A percentile compares a stretch with the other conserved stretches of the same genome.
phyloP scores from a whole-genome alignment of 2,888 invertebrate species.

The Trisateles emortualis region DNA sequence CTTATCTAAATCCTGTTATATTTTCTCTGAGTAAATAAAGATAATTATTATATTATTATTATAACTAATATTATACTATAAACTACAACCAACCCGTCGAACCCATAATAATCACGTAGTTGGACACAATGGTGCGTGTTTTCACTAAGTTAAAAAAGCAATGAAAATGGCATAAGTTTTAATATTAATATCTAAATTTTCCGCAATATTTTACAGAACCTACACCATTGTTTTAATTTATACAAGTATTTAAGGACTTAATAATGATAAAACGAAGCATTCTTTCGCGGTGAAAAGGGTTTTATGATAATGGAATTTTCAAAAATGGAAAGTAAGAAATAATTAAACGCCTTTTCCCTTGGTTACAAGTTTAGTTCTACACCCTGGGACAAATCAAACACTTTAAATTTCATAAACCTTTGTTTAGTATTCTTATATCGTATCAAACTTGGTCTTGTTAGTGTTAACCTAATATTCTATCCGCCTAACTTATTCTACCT shows the following conservation, averaged over 20 bases:
- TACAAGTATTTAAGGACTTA: slow-evolving; percentile 32
- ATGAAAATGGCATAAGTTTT: background rate
- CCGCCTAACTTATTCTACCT: slow-evolving; percentile 16
- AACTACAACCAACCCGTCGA: too few species aligned
- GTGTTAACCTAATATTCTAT: slow-evolving; percentile 21
- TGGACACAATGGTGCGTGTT: background rate
- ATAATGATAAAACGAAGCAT: slow-evolving; percentile 26
- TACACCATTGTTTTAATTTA: slow-evolving; percentile 28
- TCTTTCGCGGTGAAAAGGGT: slow-evolving; percentile 19
- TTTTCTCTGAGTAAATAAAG: too few species aligned
- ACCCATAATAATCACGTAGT: too few species aligned
- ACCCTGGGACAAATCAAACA: slow-evolving; percentile 1
- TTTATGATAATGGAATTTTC: slow-evolving; percentile 20
- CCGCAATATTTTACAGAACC: slow-evolving; percentile 9
- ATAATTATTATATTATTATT: too few species aligned
- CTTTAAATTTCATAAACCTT: slow-evolving; percentile 5
- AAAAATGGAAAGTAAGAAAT: slow-evolving; percentile 17
- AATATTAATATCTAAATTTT: slow-evolving; percentile 5
- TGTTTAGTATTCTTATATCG: slow-evolving; percentile 28
- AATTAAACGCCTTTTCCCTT: background rate
- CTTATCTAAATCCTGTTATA: too few species aligned
- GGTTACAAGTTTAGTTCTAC: slow-evolving; percentile 1
- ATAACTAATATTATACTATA: too few species aligned
- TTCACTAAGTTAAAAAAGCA: background rate
- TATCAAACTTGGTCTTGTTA: slow-evolving; percentile 22